Evolutionary conservation across 1,140 invertebrate genomes (phyloP), one percentile per base, ranked within the genome.

Genomic region (Cephus cinctus): DNA sequence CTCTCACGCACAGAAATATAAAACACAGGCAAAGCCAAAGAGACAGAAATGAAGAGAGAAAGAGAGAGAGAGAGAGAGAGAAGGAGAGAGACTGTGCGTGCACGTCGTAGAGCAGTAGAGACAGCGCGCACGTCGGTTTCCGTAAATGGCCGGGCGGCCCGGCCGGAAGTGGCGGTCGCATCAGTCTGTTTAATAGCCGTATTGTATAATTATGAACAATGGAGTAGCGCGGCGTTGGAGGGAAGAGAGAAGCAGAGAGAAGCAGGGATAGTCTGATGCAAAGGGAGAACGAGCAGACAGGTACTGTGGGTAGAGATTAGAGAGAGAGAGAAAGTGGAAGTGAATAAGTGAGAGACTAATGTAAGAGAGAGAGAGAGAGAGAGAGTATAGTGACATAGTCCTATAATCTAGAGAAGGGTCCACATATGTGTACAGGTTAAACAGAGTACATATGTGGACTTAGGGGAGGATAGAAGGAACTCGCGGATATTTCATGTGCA

Each of bases 161-260:
- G 48, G 65, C 65, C 67, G 73, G 72, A 76, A 73, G 63, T 61
- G 57, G 65, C 56, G 67, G 66, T 75, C 72, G 67, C 71, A 75
- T 76, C 73, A 75, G 72, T 74, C 70, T 75, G 72, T 74, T 76
- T 73, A 75, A 76, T 74, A 76, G 73, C 71, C 71, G 73, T 75
- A 76, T 76, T 76, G 72, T 75, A 75, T 73, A 76, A 76, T 76
- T 76, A 75, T 69, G 71, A 73, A 76, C 73, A 76, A 76, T 76
- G 59, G 63, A 58, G 63, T 58, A 60, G 59, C 42, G 19, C 34
- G 18, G 27, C 15, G 39, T 32, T 15, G 48, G 25, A 52, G 45
- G 51, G 39, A 43, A 52, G 57, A 39, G 41, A 30, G 41, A 27
- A 18, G 50, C 47, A 21, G 25, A 50, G 44, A 49, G 32, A 47